Percentiles rank a stretch among this genome's conserved stretches.
phyloP scores from a whole-genome alignment of 2,113 vertebrate genomes.

The Channa maculata region DNA sequence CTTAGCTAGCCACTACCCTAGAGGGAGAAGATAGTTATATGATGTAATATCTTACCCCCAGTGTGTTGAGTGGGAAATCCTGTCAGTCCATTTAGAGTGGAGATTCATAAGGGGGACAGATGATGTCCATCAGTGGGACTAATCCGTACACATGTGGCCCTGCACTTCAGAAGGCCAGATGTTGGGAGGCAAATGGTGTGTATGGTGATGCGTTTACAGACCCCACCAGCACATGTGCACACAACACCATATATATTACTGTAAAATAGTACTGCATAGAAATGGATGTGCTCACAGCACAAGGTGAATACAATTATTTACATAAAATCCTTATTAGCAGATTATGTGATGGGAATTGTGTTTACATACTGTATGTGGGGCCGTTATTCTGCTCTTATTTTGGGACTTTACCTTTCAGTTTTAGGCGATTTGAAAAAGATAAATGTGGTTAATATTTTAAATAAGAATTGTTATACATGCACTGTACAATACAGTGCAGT shows the following conservation, averaged over 20 bases:
- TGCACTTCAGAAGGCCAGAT: slow-evolving; percentile 72
- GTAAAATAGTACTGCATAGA: neutral
- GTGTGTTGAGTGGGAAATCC: slow-evolving; percentile 32
- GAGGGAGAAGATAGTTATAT: slow-evolving; percentile 28
- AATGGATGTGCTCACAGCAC: neutral
- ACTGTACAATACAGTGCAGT: neutral
- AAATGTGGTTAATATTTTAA: neutral
- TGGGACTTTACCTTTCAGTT: too few species aligned
- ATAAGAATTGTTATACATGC: neutral
- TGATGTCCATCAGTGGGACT: slow-evolving; percentile 73
- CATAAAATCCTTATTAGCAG: neutral
- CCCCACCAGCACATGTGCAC: slow-evolving; percentile 10
- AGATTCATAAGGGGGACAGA: slow-evolving; percentile 41
- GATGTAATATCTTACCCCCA: slow-evolving; percentile 42
- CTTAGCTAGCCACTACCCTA: neutral
- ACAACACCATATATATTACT: neutral
- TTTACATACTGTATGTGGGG: neutral
- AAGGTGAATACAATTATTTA: neutral
- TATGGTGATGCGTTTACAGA: slow-evolving; percentile 30
- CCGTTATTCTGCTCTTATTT: too few species aligned
- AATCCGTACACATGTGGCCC: slow-evolving; percentile 73
- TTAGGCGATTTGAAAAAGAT: neutral
- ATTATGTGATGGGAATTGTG: neutral
- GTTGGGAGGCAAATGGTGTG: slow-evolving; percentile 41
- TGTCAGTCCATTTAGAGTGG: slow-evolving; percentile 43